These are phyloP conservation scores for Biston betularia DNA, from an alignment of 2,888 invertebrate species.

Conservation along the genomic window DNA sequence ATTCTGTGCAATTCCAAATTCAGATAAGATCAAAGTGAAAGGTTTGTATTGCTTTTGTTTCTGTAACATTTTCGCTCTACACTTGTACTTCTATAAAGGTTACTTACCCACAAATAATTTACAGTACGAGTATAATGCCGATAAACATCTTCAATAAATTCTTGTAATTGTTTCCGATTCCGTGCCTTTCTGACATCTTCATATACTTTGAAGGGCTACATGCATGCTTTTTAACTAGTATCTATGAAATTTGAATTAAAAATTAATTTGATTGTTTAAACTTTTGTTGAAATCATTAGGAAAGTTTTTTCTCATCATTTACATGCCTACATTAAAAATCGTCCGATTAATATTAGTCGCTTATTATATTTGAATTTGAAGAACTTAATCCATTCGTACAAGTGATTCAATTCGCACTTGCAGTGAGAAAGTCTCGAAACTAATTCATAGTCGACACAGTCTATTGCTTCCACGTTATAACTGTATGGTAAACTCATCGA, in stretches of 20 bases:
- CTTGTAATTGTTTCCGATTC: slow-evolving; percentile 13
- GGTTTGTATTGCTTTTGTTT: slow-evolving; percentile 47
- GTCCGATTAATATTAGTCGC: slow-evolving; percentile 34
- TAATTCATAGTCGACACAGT: slow-evolving; percentile 53
- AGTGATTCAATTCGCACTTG: slow-evolving; percentile 25
- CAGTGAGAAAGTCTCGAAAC: slow-evolving; percentile 55
- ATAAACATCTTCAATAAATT: slow-evolving; percentile 32
- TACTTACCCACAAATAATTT: slow-evolving; percentile 36
- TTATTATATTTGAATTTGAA: slow-evolving; percentile 32
- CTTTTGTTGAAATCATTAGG: slow-evolving; percentile 10
- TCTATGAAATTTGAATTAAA: slow-evolving; percentile 1
- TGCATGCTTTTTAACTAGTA: background rate
- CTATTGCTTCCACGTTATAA: slow-evolving; percentile 46
- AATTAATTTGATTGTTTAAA: slow-evolving; percentile 1
- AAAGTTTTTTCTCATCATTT: slow-evolving; percentile 7
- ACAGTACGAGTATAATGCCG: slow-evolving; percentile 21
- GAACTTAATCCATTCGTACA: slow-evolving; percentile 25
- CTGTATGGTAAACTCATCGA: background rate
- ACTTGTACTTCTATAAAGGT: slow-evolving; percentile 26
- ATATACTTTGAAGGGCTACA: background rate
- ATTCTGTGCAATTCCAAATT: slow-evolving; percentile 45
- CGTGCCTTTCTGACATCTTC: slow-evolving; percentile 23
- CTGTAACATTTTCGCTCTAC: slow-evolving; percentile 41
- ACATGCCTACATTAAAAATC: slow-evolving; percentile 28
- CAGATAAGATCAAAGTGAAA: slow-evolving; percentile 60